Conservation (phyloP, 2,797 vertebrate species). For the Gorsachius magnificus region DNA sequence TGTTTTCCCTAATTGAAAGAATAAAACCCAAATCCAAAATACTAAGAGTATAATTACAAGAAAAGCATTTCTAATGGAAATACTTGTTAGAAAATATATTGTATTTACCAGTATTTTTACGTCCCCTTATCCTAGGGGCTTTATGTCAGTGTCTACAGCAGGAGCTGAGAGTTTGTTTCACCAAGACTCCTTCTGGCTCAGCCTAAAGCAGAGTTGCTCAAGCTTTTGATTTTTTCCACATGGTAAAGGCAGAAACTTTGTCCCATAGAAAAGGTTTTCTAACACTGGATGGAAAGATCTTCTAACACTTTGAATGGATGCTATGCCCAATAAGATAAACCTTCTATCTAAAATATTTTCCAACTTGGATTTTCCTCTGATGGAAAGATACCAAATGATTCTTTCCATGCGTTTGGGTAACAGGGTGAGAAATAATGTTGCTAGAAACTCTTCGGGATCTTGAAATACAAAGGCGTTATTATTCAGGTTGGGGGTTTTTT, state of each 20-base stretch:
- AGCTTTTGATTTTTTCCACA: conserved; percentile 19
- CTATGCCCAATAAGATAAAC: conserved; percentile 12
- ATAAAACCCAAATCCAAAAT: background rate
- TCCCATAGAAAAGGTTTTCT: background rate
- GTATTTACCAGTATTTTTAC: background rate
- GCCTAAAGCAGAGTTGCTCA: background rate
- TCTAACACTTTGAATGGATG: background rate
- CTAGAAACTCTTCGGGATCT: background rate
- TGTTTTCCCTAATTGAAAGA: background rate
- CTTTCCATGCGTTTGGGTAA: background rate
- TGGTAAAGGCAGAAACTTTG: background rate
- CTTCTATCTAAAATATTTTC: conserved; percentile 42
- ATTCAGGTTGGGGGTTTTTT: background rate
- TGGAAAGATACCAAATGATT: background rate
- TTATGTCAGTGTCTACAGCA: background rate
- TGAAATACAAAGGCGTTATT: conserved; percentile 12
- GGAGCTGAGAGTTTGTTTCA: background rate
- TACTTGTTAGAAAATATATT: background rate
- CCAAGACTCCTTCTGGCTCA: background rate
- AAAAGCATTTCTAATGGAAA: background rate
- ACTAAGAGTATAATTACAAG: background rate
- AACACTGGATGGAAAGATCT: background rate
- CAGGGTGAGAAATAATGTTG: background rate
- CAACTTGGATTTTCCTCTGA: conserved; percentile 28
- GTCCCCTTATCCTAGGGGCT: background rate